Conservation (phyloP, 2,888 invertebrate species). For the Calliopum simillimum region DNA sequence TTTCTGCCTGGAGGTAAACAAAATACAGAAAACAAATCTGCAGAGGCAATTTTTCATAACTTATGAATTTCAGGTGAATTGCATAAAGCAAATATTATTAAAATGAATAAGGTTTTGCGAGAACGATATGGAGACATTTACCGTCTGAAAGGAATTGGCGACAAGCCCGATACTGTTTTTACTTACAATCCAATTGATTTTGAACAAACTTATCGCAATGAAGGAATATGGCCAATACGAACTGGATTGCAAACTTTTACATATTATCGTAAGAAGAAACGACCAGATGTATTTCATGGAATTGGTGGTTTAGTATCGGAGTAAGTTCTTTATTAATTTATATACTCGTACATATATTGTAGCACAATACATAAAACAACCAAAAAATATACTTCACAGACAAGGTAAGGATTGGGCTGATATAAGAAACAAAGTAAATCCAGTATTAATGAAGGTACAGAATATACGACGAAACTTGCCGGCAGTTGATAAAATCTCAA, state of each 20-base stretch:
- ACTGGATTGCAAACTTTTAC: slow-evolving; percentile 64
- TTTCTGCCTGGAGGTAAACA: slow-evolving; percentile 17
- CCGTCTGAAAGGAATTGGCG: slow-evolving; percentile 65
- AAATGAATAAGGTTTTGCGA: slow-evolving; percentile 53
- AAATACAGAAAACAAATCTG: background rate
- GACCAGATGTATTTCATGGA: slow-evolving; percentile 64
- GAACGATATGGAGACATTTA: slow-evolving; percentile 66
- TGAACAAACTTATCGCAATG: slow-evolving; percentile 65
- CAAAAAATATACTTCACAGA: too few species aligned
- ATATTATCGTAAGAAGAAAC: slow-evolving; percentile 64
- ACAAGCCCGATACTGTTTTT: slow-evolving; percentile 62
- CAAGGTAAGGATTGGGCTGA: slow-evolving; percentile 77
- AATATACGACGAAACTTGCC: slow-evolving; percentile 56
- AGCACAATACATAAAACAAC: too few species aligned
- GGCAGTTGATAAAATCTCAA: slow-evolving; percentile 56
- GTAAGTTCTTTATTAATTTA: too few species aligned
- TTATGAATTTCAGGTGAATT: slow-evolving; percentile 52
- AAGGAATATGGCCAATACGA: slow-evolving; percentile 58
- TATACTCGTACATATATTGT: too few species aligned
- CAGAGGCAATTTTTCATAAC: background rate
- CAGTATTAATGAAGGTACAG: slow-evolving; percentile 60
- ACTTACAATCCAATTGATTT: slow-evolving; percentile 70
- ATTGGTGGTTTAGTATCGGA: slow-evolving; percentile 59
- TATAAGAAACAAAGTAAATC: slow-evolving; percentile 71
- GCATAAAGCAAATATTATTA: slow-evolving; percentile 52